Evolutionary conservation across 2,888 invertebrate species (phyloP), one percentile per base, ranked within the genome.

Genomic region (Drosophila fulvimacula): DNA sequence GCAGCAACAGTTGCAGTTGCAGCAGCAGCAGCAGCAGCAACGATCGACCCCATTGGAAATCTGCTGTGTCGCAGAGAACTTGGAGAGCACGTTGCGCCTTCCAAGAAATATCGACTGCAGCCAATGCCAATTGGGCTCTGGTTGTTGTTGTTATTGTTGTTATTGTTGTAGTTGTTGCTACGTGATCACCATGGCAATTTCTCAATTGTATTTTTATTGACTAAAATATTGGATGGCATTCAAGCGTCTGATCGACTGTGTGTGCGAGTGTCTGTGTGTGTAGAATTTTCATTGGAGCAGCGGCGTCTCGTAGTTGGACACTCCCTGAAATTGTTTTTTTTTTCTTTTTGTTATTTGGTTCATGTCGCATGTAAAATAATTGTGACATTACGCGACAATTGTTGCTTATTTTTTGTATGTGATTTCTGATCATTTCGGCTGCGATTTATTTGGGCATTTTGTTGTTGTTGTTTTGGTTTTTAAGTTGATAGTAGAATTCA

Each of bases 121-220:
- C 64, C 72, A 79, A 76, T 79, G 78, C 76, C 78, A 79, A 78
- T 78, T 77, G 81, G 74, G 70, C 71, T 73, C 44, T 60, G 36
- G 38, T 55, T 64, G 36, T 51, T 61, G 57, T 53, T 71, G 38
- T 52, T 41, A 24, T 36, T 61, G 48, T 30, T 55, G 62, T 65
- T 60, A 62, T 49, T 30, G 60, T 53, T 68, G 66, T 21, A 51
- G 72, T 51, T 72, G 72, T 48, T 66, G 72, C 78, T 78, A 89
- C 88, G 88, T 89, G 88, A 90, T 88, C 86, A 74, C 61, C 82
- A 88, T 89, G 86, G 84, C 86, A 90, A 90, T 82, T 82, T 82
- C 77, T 69, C 85, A 85, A 85, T 88, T 88, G 88, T 79, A 73
- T 76, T 83, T 87, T 87, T 89, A 87, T 85, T 84, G 88, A 85